Conservation (phyloP, 2,797 vertebrate species). For the Acrossocheilus wenchowensis region DNA sequence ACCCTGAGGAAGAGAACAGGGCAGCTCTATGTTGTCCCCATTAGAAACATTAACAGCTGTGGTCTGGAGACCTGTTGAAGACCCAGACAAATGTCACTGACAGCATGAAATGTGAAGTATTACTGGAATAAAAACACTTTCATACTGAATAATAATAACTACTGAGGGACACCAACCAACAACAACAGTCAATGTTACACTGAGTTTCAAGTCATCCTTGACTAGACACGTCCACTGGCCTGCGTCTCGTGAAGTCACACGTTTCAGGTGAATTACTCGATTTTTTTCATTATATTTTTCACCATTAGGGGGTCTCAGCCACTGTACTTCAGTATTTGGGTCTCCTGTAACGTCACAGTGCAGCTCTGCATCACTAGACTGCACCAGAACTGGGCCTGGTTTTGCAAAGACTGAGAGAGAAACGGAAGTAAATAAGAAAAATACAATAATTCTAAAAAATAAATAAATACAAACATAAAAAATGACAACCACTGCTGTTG, state of each 20-base stretch:
- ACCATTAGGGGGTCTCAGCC: not conserved
- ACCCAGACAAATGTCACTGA: not conserved
- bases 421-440: not conserved
- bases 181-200: conserved; percentile 22
- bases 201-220: not conserved
- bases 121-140: not conserved
- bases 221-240: conserved; percentile 56
- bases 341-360: conserved; percentile 11
- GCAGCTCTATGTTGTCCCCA: not conserved
- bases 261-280: not conserved
- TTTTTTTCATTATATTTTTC: fast-evolving
- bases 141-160: not conserved
- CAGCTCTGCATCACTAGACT: conserved; percentile 5
- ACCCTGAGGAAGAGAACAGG: conserved; percentile 24
- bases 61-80: conserved; percentile 21
- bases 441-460: not conserved
- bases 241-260: not conserved
- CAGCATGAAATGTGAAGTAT: conserved; percentile 1
- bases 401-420: conserved; percentile 39
- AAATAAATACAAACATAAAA: not conserved
- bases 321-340: not conserved
- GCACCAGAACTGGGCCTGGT: not conserved
- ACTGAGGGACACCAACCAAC: conserved; percentile 41
- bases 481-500: no score
- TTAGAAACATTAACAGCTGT: not conserved